Percentiles rank a stretch among this genome's conserved stretches.
Conservation (phyloP, 1,140 invertebrate genomes). For the Megalonaias nervosa region DNA sequence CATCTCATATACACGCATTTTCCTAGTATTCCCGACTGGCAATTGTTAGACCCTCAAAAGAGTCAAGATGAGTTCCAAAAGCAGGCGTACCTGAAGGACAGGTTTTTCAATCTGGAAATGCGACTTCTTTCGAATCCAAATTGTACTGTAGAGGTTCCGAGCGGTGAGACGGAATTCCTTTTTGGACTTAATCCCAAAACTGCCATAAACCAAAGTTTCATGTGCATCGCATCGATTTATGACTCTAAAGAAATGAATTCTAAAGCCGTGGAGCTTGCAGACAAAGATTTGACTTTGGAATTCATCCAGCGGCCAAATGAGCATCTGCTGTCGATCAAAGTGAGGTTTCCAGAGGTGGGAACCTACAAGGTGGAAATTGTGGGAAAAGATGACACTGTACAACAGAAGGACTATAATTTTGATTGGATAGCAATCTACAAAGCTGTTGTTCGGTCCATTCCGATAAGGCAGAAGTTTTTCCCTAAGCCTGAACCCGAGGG, state of each 20-base stretch:
- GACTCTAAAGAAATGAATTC: slow-evolving; percentile 34
- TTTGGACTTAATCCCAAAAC: slow-evolving; percentile 48
- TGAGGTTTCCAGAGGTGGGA: slow-evolving; percentile 55
- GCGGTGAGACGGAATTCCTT: slow-evolving; percentile 53
- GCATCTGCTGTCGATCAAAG: slow-evolving; percentile 45
- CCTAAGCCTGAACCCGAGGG: slow-evolving; percentile 49
- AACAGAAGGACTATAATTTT: slow-evolving; percentile 49
- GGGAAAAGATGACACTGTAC: slow-evolving; percentile 50
- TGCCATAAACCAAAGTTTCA: slow-evolving; percentile 40
- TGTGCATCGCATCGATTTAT: slow-evolving; percentile 46
- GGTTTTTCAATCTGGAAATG: slow-evolving; percentile 60
- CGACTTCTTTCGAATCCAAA: slow-evolving; percentile 47
- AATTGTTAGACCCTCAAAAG: slow-evolving; percentile 47
- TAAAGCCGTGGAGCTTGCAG: slow-evolving; percentile 34
- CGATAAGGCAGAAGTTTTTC: slow-evolving; percentile 46
- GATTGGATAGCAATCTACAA: slow-evolving; percentile 63
- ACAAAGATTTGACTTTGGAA: slow-evolving; percentile 51
- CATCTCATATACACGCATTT: slow-evolving; percentile 74
- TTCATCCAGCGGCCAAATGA: slow-evolving; percentile 54
- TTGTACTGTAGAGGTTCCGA: slow-evolving; percentile 44
- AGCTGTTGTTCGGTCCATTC: slow-evolving; percentile 44
- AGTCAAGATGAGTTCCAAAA: slow-evolving; percentile 50
- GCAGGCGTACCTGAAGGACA: slow-evolving; percentile 57
- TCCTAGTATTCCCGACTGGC: slow-evolving; percentile 68
- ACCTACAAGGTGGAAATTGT: slow-evolving; percentile 57